Evolutionary conservation across 2,888 invertebrate genomes (phyloP), one percentile per base, ranked within the genome.

Genomic region (Perizoma flavofasciatum): DNA sequence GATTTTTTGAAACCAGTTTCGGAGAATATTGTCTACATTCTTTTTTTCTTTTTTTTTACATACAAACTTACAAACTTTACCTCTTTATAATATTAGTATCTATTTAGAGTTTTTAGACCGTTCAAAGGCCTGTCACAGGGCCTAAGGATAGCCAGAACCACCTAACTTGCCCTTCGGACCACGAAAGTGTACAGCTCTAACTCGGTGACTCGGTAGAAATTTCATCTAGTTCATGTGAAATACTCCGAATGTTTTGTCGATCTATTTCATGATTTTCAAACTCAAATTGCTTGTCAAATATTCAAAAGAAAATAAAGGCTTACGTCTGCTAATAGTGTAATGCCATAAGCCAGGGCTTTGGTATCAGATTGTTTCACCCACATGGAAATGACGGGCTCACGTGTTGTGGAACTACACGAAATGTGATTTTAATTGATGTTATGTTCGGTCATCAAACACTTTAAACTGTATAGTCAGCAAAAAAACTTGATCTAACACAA

Each of bases 361-460:
- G 75, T 70, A 81, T 79, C 77, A 78, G 81, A 79, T 80, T 69
- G 70, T 74, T 71, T 65, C 48, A 61, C 67, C 63, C 56, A 69
- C 69, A 69, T 75, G 75, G 75, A 84, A 88, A 88, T 82, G 81
- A 80, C 74, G 72, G 74, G 72, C 77, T 89, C 76, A 83, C 89
- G 89, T 88, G 88, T 78, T 78, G 67, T 61, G 67, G 66, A 77
- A 73, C 76, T 77, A 75, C 75, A 74, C 73, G 72, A 89, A 91
- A 91, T 92, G 86, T 72, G 90, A 87, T 88, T 91, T 90, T 92
- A 92, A 92, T 92, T 87, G 90, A 84, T 85, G 87, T 85, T 83
- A 77, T 78, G 75, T 65, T 68, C 74, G 65, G 69, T 79, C 77
- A 77, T 78, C 77, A 80, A 80, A 80, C 78, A 79, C 78, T 82